Percentiles rank a stretch among this genome's conserved stretches.
Conservation (phyloP, 2,113 vertebrate species). For the Gallinago jamesoni region DNA sequence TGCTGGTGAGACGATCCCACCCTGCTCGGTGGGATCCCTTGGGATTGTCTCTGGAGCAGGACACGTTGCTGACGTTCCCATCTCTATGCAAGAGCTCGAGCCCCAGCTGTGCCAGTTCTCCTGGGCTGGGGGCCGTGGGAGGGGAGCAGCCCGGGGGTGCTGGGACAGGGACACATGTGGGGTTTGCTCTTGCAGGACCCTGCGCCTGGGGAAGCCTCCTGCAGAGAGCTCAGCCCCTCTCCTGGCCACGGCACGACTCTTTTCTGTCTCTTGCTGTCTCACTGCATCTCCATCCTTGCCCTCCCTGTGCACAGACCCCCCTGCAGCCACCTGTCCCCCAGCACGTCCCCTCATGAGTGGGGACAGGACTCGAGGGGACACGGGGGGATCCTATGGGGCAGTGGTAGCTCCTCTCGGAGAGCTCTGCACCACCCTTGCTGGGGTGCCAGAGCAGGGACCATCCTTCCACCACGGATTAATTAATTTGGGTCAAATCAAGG, state of each 20-base stretch:
- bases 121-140: not conserved
- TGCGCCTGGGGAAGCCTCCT: fast-evolving
- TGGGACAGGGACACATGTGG: fast-evolving
- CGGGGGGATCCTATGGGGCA: fast-evolving
- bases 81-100: not conserved
- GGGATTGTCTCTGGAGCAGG: not conserved
- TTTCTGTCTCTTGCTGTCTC: not conserved
- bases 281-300: fast-evolving
- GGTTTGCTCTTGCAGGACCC: not conserved
- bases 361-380: not conserved
- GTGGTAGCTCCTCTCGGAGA: not conserved
- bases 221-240: fast-evolving
- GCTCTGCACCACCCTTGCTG: not conserved
- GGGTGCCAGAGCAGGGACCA: not conserved
- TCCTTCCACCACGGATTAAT: not conserved
- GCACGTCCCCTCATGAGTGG: not conserved
- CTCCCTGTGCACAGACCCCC: not conserved
- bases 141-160: not conserved
- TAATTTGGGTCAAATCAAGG: not conserved
- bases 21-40: not conserved
- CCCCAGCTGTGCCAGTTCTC: fast-evolving
- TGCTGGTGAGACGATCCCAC: not conserved
- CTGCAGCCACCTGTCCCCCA: not conserved
- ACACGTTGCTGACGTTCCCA: fast-evolving
- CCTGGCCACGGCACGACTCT: not conserved